Evolutionary conservation across 1,140 invertebrate genomes (phyloP).

Genomic region (Tetranychus cinnabarinus): DNA sequence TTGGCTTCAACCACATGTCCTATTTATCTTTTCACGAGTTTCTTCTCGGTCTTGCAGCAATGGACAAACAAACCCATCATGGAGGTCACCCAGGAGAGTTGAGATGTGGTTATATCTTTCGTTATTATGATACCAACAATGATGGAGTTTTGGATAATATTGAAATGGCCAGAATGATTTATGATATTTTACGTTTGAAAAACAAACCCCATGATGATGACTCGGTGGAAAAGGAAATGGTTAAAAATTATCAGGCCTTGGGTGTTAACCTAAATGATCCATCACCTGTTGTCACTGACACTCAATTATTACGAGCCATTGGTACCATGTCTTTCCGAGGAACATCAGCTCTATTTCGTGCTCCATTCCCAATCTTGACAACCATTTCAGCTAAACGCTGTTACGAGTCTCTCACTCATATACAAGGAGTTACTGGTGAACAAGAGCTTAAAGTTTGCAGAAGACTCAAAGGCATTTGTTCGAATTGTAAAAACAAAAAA

Average conservation of each 20-base stretch:
- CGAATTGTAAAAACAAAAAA: conserved; percentile 6
- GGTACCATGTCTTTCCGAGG: conserved; percentile 4
- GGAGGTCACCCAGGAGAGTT: conserved; percentile 21
- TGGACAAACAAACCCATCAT: conserved; percentile 29
- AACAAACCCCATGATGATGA: conserved; percentile 2
- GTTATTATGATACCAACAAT: conserved; percentile 9
- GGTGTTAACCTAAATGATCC: background rate
- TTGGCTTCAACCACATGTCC: background rate
- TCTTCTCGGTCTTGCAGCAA: conserved; percentile 26
- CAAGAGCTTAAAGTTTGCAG: background rate
- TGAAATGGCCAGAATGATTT: background rate
- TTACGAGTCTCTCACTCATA: background rate
- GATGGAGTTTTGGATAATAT: background rate
- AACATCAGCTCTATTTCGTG: background rate
- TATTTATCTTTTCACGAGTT: conserved; percentile 24
- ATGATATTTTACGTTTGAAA: background rate
- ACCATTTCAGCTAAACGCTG: background rate
- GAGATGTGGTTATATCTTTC: conserved; percentile 7
- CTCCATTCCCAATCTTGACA: background rate
- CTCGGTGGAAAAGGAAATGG: background rate
- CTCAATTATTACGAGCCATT: background rate
- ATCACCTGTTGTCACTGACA: background rate
- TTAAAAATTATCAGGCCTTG: background rate
- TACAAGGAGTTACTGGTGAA: background rate
- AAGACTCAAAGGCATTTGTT: conserved; percentile 2